Evolutionary conservation across 1,140 invertebrate genomes (phyloP), one percentile per base, ranked within the genome.

Genomic region (Drosophila carrolli): DNA sequence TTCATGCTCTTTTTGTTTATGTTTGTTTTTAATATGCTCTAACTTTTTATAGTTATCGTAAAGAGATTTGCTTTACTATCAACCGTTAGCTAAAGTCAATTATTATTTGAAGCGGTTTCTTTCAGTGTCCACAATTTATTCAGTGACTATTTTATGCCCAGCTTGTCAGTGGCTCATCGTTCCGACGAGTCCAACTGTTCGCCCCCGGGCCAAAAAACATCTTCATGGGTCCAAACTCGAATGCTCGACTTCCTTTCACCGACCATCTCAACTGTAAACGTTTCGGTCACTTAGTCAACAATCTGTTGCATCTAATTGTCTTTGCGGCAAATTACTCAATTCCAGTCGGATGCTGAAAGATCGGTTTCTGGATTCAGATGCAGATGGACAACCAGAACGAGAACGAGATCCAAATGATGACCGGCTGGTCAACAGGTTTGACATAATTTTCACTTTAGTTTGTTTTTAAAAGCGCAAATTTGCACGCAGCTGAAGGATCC

Each of bases 231-330:
- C 16, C 65, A 16, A 47, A 46, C 19, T 72, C 19, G 35, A 40
- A 7, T 58, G 43, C 51, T 29, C 50, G 35, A 41, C 44, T 44
- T 56, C 67, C 67, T 71, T 71, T 75, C 74, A 44, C 48, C 19
- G 16, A 27, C 32, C 44, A 44, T 19, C 37, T 70, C 78, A 75
- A 78, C 59, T 43, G 56, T 75, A 89, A 83, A 77, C 76, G 84
- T 71, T 88, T 74, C 80, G 71, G 84, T 89, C 84, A 84, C 74
- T 88, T 88, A 89, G 84, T 89, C 84, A 88, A 84, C 84, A 88
- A 88, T 88, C 84, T 88, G 84, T 81, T 84, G 84, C 84, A 88
- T 89, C 84, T 88, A 89, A 88, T 88, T 88, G 83, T 88, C 71
- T 88, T 63, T 89, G 77, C 80, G 83, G 61, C 84, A 88, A 88